Evolutionary conservation across 2,888 invertebrate genomes (phyloP), one percentile per base, ranked within the genome.

Genomic region (Drosophila nr. perissopoda): DNA sequence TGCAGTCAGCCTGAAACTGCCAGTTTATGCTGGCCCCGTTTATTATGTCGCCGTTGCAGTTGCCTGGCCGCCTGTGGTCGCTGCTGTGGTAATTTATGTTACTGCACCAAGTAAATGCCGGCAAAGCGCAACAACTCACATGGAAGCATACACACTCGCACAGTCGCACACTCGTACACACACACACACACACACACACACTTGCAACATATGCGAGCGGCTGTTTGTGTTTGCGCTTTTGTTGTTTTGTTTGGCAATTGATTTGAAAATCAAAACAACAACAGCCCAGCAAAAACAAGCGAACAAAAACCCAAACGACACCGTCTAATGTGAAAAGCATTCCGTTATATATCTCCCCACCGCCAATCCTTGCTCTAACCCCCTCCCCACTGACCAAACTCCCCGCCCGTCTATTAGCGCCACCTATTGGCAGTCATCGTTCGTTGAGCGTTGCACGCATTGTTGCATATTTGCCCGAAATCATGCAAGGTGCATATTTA

Each of bases 91-190:
- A 85, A 85, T 85, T 85, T 88, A 85, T 85, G 85, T 87, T 87
- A 85, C 85, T 85, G 88, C 88, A 85, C 88, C 85, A 85, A 87
- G 88, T 84, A 88, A 85, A 85, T 87, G 88, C 88, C 69, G 79
- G 85, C 84, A 79, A 82, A 84, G 87, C 76, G 75, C 75, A 75
- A 76, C 80, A 68, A 74, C 63, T 74, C 77, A 70, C 62, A 38
- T 46, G 40, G 11, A 53, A 25, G 25, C 63, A 58, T 31, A 46
- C 25, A 46, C 21, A 46, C 25, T 4, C 46, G 33, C 48, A 54
- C 46, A 31, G 51, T n/a, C 66, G 38, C 40, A 46, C 38, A 38
- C 33, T 21, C 11, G 36, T 18, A 25, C 16, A 46, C 27, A 58
- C 34, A 27, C n/a, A 48, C 36, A 25, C 16, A 46, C 27, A 58